Evolutionary conservation across 2,888 invertebrate species (phyloP).

Genomic region (Euzophera pinguis): DNA sequence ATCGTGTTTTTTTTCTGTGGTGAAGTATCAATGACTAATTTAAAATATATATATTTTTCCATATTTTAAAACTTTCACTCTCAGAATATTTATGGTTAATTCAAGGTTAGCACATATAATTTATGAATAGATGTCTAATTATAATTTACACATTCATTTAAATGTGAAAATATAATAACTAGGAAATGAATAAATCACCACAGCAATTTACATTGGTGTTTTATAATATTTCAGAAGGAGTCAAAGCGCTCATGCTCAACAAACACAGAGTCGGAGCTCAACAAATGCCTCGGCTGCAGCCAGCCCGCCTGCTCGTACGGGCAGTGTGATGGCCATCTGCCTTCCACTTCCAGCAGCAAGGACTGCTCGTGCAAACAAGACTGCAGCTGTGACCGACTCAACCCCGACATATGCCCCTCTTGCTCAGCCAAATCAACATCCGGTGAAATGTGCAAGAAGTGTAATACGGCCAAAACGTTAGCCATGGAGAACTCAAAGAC

Average conservation of each 20-base stretch:
- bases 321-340: conserved; percentile 57
- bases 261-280: conserved; percentile 36
- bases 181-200: no score
- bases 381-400: conserved; percentile 35
- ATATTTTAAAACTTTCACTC: no score
- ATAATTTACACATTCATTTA: no score
- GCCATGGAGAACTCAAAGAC: conserved; percentile 88
- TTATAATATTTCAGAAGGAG: conserved; percentile 56
- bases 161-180: no score
- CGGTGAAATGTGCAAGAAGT: conserved; percentile 66
- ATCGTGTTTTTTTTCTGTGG: no score
- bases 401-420: conserved; percentile 24
- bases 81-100: no score
- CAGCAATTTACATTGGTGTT: no score
- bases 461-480: conserved; percentile 67
- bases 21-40: no score
- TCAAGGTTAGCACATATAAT: no score
- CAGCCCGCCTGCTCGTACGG: conserved; percentile 54
- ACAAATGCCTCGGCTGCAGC: conserved; percentile 50
- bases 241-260: conserved; percentile 51
- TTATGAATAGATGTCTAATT: no score
- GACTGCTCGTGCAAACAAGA: conserved; percentile 34
- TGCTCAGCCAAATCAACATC: conserved; percentile 27
- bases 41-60: no score
- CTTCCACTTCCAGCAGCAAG: conserved; percentile 29